A percentile compares a stretch with the other conserved stretches of the same genome.
These are phyloP conservation scores for Cryptophagus acutangulus DNA, from an alignment of 2,888 invertebrate genomes.

Conservation along the genomic window DNA sequence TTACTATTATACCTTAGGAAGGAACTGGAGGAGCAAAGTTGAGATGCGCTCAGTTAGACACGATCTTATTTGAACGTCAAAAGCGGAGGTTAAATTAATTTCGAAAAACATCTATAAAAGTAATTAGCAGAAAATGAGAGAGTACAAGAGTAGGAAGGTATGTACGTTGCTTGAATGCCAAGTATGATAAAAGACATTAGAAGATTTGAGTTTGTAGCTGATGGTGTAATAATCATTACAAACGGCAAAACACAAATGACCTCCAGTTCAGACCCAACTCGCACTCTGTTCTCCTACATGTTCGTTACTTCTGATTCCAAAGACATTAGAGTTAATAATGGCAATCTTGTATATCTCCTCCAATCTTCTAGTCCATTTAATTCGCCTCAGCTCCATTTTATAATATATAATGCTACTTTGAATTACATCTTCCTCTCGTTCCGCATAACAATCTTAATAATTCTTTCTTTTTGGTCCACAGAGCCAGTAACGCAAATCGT, in stretches of 20 bases:
- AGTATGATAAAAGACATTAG: conserved; percentile 7
- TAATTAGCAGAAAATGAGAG: no score
- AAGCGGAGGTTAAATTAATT: no score
- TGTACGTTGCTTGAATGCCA: background rate
- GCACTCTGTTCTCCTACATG: conserved; percentile 17
- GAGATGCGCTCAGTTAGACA: no score
- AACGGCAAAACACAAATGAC: conserved; percentile 27
- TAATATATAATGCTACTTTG: no score
- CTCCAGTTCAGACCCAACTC: conserved; percentile 21
- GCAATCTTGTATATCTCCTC: conserved; percentile 22
- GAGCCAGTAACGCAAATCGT: conserved; percentile 78
- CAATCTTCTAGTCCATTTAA: conserved; percentile 25
- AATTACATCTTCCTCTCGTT: no score
- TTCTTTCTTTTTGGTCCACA: conserved; percentile 45
- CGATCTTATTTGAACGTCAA: no score
- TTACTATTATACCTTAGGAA: no score
- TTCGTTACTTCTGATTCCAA: conserved; percentile 21
- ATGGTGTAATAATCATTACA: conserved; percentile 29
- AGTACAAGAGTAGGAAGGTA: no score
- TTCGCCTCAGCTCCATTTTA: no score
- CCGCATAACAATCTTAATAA: no score
- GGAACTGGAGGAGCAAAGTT: no score
- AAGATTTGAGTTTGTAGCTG: conserved; percentile 15
- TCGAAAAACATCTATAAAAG: background rate
- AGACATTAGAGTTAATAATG: conserved; percentile 22